Evolutionary conservation across 2,888 invertebrate species (phyloP), one percentile per base, ranked within the genome.

Genomic region (Apamea anceps): DNA sequence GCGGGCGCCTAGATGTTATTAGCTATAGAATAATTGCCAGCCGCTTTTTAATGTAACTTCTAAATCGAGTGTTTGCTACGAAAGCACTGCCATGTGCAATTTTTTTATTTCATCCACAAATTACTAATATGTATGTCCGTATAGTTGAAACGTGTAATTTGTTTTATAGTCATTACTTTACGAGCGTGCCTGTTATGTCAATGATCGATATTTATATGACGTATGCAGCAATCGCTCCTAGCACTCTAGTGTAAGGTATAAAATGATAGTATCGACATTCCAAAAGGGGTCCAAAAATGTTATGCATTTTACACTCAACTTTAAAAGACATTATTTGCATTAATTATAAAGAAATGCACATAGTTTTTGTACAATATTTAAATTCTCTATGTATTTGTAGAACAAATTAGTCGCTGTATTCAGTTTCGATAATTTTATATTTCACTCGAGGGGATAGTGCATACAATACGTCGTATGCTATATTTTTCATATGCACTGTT

Each of bases 41-140:
- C 96, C 94, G 96, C 96, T 96, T 96, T 93, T 93, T 93, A 93
- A 91, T 95, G 94, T 95, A 95, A 94, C 92, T 93, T 95, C 93
- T 93, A 94, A 93, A 85, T 92, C 93, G 94, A 94, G 95, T 95
- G 95, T 96, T 95, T 94, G 95, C 95, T 96, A 94, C 93, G 94
- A 95, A 92, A 94, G 95, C 96, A 96, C 96, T 96, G 96, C 96
- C 96, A 96, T 94, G 96, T 96, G 96, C 96, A 96, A 96, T 96
- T 95, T 94, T 57, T 92, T 93, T 91, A 88, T 90, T 91, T 90
- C 90, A 91, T 93, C 94, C 94, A 95, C 95, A 94, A 92, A 92
- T 92, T 93, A 94, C 92, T 94, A 94, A 93, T 95, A 93, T 93
- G 93, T 91, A 92, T 91, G 90, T 91, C 93, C 92, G 91, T 93